A percentile compares a stretch with the other conserved stretches of the same genome.
phyloP scores from a whole-genome alignment of 2,113 vertebrate genomes.

The Protomyctophum bolini region DNA sequence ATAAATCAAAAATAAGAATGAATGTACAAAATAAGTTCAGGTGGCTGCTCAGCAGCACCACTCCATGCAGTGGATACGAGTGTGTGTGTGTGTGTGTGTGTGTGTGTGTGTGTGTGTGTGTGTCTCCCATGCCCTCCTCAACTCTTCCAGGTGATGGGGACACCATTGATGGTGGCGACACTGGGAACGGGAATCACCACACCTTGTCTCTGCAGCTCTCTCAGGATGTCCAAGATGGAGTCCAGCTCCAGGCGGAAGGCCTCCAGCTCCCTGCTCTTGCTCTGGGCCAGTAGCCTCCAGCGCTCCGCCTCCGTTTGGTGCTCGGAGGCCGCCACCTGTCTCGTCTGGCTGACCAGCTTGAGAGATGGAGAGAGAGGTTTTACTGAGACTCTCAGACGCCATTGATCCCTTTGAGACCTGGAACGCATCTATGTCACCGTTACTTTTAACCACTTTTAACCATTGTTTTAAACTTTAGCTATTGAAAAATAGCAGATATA shows the following conservation, averaged over 20 bases:
- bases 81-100: too few relatives aligned
- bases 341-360: constrained; percentile 82
- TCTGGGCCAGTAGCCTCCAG: constrained; percentile 85
- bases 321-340: constrained; percentile 62
- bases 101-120: too few relatives aligned
- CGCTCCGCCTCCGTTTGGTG: constrained; percentile 78
- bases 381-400: too few relatives aligned
- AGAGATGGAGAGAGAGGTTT: constrained; percentile 4
- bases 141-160: constrained; percentile 15
- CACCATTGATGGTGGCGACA: not conserved
- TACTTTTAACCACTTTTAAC: too few relatives aligned
- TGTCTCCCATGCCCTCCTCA: not conserved
- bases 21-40: too few relatives aligned
- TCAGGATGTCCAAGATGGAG: constrained; percentile 89
- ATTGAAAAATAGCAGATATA: too few relatives aligned
- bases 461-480: too few relatives aligned
- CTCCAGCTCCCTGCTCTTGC: constrained; percentile 87
- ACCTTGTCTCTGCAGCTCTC: constrained; percentile 88
- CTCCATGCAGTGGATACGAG: too few relatives aligned
- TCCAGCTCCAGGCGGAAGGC: constrained; percentile 89
- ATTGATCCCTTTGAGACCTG: too few relatives aligned
- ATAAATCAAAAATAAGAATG: too few relatives aligned
- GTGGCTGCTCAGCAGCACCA: too few relatives aligned
- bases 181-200: constrained; percentile 78
- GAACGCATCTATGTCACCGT: too few relatives aligned